Base-by-base conservation (phyloP, 2,888 invertebrate species). In the Stenodera caucasica region DNA sequence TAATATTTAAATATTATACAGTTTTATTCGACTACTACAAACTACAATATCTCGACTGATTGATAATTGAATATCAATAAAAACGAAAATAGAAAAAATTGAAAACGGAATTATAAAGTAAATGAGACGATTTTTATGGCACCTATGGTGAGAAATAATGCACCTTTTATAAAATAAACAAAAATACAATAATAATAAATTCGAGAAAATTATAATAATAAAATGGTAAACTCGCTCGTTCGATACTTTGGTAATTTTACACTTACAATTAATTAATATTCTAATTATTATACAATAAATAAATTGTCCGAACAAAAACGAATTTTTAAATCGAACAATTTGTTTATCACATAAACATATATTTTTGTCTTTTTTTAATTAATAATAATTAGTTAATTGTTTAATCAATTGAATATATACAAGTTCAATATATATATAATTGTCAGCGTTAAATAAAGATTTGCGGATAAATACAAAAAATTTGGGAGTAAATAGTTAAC, bases 181-280 rank as follows among this genome's bases (percentile, higher is more conserved):
- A 49, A 45, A 55, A 58, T 57, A 51, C 58, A 49, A 57, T 32
- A 32, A 53, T 56, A 68, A 65, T 66, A 65, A 61, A 60, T 63
- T 55, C 60, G 60, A 55, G 35, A 61, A 68, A 65, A 53, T 58
- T 21, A 29, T 35, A 58, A 55, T 49, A 49, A 56, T 49, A 45
- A 53, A 58, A 60, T 63, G 57, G 63, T 54, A 54, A 45, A 63
- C 57, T 51, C 51, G 61, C 58, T 61, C 71, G 70, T 67, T 72
- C 71, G 71, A 68, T 70, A 71, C 77, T 77, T 77, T 77, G 75
- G 75, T 77, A 76, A 74, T 70, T 72, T 72, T 77, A 77, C 77
- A 72, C 45, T 23, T 45, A 40, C 18, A 40, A 18, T 18, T 40
- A 45, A 45, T 45, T 45, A 23, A 45, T 23, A 33, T 33, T n/a